phyloP scores from a whole-genome alignment of 2,113 vertebrate species.

The Hemibagrus wyckioides region DNA sequence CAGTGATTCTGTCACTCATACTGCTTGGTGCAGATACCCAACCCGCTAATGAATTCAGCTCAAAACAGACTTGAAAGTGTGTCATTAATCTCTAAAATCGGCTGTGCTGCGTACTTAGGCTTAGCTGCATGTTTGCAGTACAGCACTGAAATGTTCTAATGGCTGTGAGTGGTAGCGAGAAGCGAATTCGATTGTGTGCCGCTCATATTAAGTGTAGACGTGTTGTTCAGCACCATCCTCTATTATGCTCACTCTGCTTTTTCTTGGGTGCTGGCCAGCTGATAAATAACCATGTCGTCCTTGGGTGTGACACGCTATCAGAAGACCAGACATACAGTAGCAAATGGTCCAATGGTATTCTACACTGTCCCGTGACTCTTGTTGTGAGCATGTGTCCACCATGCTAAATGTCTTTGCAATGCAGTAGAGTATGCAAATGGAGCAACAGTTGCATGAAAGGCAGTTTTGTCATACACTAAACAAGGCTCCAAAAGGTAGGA shows the following conservation, averaged over 20 bases:
- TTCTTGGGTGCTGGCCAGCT: constrained; percentile 35
- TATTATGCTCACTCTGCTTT: constrained; percentile 28
- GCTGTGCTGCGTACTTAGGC: background rate
- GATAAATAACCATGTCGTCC: constrained; percentile 32
- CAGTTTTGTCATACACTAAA: constrained; percentile 12
- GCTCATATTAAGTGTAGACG: constrained; percentile 13
- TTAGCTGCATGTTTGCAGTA: constrained; percentile 21
- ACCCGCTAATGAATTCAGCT: constrained; percentile 42
- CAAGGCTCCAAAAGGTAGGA: constrained; percentile 24
- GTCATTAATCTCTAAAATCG: constrained; percentile 31
- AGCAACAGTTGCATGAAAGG: background rate
- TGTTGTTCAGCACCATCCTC: constrained; percentile 10
- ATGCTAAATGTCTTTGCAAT: background rate
- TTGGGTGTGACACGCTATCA: constrained; percentile 39
- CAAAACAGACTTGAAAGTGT: constrained; percentile 42
- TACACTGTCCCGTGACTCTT: constrained; percentile 28
- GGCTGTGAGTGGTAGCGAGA: background rate
- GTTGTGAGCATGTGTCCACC: constrained; percentile 20
- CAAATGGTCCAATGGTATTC: constrained; percentile 37
- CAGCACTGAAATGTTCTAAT: constrained; percentile 9
- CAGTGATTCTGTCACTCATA: constrained; percentile 71
- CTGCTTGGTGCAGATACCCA: constrained; percentile 57
- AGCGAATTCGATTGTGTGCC: background rate
- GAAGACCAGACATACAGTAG: constrained; percentile 40
- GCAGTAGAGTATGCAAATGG: constrained; percentile 46